A percentile compares a stretch with the other conserved stretches of the same genome.
phyloP scores from a whole-genome alignment of 2,797 vertebrate species.

The Holocentrus rufus region DNA sequence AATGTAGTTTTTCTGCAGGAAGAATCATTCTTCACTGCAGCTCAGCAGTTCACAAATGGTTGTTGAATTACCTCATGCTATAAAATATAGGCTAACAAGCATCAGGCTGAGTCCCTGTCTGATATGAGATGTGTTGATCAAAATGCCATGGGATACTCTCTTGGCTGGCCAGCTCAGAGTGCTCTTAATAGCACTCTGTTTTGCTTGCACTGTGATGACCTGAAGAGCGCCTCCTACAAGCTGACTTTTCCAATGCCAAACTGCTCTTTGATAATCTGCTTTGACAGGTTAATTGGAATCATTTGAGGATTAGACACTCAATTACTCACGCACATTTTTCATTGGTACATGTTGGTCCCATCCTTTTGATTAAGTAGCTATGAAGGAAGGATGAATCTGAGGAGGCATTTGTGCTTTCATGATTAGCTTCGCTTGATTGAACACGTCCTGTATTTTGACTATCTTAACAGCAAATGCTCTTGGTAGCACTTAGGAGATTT shows the following conservation, averaged over 20 bases:
- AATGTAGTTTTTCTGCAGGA: constrained; percentile 1
- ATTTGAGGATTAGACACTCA: background rate
- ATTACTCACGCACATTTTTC: constrained; percentile 8
- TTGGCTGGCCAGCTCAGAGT: background rate
- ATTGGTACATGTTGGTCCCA: background rate
- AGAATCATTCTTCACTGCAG: background rate
- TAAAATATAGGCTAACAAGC: background rate
- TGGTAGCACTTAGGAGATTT: background rate
- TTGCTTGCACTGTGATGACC: constrained; percentile 11
- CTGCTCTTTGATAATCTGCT: constrained; percentile 42
- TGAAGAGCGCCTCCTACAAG: constrained; percentile 24
- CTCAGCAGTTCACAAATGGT: background rate
- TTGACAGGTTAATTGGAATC: constrained; percentile 6
- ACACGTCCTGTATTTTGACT: background rate
- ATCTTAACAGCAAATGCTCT: background rate
- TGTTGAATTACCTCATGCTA: background rate
- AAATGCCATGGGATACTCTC: constrained; percentile 4
- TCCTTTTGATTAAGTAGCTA: too few species aligned
- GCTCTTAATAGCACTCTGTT: constrained; percentile 27
- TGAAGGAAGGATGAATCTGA: background rate
- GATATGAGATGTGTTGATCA: constrained; percentile 12
- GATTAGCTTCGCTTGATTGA: background rate
- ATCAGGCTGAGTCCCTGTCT: background rate
- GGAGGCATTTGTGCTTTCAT: background rate
- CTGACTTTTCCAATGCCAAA: constrained; percentile 19